These are phyloP conservation scores for Stenotaenia linearis DNA, from an alignment of 2,888 invertebrate genomes.

Conservation along the genomic window DNA sequence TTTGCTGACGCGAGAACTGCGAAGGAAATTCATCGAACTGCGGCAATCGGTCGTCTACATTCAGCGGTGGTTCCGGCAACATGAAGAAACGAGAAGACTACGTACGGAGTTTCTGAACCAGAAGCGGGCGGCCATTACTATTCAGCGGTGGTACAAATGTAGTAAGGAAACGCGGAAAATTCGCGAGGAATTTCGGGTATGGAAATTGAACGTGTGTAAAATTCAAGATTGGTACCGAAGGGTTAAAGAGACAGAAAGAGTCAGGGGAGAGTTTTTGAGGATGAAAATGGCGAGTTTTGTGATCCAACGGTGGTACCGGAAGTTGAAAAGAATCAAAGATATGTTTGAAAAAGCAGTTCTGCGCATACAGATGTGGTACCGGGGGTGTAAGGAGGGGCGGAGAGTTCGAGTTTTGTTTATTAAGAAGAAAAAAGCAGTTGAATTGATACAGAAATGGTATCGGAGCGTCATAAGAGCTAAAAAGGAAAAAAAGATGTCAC, in stretches of 20 bases:
- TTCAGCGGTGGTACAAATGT: not conserved
- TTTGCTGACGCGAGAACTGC: not conserved
- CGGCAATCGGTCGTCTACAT: not conserved
- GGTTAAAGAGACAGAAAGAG: not conserved
- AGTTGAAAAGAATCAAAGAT: constrained; percentile 28
- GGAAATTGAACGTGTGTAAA: not conserved
- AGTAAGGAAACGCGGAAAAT: not conserved
- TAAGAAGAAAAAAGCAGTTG: not conserved
- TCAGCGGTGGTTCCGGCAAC: not conserved
- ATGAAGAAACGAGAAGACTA: not conserved
- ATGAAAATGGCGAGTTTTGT: not conserved
- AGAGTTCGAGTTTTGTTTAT: not conserved
- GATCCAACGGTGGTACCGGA: not conserved
- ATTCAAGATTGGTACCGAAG: not conserved
- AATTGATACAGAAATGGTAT: not conserved
- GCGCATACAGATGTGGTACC: constrained; percentile 38
- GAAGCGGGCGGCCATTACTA: not conserved
- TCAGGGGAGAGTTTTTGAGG: not conserved
- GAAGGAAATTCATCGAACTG: not conserved
- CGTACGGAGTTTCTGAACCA: not conserved
- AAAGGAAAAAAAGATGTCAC: too few species aligned
- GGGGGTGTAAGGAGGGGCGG: not conserved
- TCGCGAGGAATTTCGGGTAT: not conserved
- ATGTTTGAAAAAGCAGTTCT: constrained; percentile 36
- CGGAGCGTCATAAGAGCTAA: too few species aligned